Evolutionary conservation across 2,888 invertebrate genomes (phyloP).

Genomic region (Macropis europaea): DNA sequence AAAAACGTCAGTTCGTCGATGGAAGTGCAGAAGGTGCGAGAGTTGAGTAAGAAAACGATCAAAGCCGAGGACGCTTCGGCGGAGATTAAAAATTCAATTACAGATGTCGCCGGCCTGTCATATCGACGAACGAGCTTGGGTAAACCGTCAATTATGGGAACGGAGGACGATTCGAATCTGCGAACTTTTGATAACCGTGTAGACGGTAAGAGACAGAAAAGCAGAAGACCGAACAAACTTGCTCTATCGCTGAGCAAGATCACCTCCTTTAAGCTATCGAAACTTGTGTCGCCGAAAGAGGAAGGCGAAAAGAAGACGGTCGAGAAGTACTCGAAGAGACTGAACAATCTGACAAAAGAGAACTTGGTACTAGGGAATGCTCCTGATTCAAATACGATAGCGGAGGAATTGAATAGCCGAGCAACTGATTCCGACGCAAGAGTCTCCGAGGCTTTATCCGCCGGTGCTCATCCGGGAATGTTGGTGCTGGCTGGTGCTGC

Average conservation of each 20-base stretch:
- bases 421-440: slow-evolving; percentile 72
- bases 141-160: slow-evolving; percentile 41
- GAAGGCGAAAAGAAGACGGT: slow-evolving; percentile 10
- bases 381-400: slow-evolving; percentile 68
- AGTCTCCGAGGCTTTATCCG: slow-evolving; percentile 66
- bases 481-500: slow-evolving; percentile 82
- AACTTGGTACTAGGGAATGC: slow-evolving; percentile 32
- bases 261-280: slow-evolving; percentile 27
- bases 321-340: slow-evolving; percentile 33
- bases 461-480: slow-evolving; percentile 82
- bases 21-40: background rate
- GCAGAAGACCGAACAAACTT: slow-evolving; percentile 38
- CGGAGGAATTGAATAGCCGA: slow-evolving; percentile 71
- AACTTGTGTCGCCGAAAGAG: slow-evolving; percentile 9
- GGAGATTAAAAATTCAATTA: slow-evolving; percentile 53
- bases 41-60: slow-evolving; percentile 3
- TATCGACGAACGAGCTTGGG: slow-evolving; percentile 25
- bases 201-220: slow-evolving; percentile 28
- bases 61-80: slow-evolving; percentile 23
- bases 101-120: slow-evolving; percentile 19
- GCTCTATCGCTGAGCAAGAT: slow-evolving; percentile 18
- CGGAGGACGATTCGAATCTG: slow-evolving; percentile 11
- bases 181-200: slow-evolving; percentile 57
- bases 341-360: slow-evolving; percentile 43
- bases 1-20: slow-evolving; percentile 31